Conservation (phyloP, 1,140 invertebrate species). For the Heliconius nattereri region DNA sequence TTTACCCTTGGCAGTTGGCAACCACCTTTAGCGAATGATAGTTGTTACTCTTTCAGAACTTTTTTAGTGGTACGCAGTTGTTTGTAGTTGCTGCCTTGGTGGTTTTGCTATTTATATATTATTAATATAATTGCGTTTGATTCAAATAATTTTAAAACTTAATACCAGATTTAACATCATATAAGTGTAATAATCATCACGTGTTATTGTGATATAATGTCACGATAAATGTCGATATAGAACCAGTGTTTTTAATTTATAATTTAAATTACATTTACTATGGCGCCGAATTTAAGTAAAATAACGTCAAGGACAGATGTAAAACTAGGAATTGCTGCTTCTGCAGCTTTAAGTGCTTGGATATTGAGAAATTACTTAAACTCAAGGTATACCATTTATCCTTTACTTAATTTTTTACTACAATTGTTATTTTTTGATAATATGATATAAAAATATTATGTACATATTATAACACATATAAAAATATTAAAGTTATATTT, state of each 20-base stretch:
- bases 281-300: slow-evolving; percentile 76
- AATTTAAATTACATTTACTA: slow-evolving; percentile 42
- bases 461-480: neutral
- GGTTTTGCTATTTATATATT: neutral
- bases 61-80: neutral
- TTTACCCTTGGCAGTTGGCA: too few relatives aligned
- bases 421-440: neutral
- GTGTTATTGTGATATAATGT: slow-evolving; percentile 29
- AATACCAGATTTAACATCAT: neutral
- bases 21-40: neutral
- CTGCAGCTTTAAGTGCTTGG: slow-evolving; percentile 72
- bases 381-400: slow-evolving; percentile 52
- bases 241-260: neutral
- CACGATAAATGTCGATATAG: slow-evolving; percentile 10
- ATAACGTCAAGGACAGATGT: slow-evolving; percentile 71
- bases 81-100: neutral
- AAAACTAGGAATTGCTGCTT: slow-evolving; percentile 68
- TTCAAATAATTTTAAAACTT: neutral
- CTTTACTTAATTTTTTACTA: too few relatives aligned
- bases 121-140: neutral
- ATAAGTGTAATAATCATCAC: slow-evolving; percentile 14
- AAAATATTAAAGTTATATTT: neutral
- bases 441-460: neutral
- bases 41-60: neutral
- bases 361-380: slow-evolving; percentile 63